Conservation (phyloP, 2,888 invertebrate species). For the Drosophila atripex region DNA sequence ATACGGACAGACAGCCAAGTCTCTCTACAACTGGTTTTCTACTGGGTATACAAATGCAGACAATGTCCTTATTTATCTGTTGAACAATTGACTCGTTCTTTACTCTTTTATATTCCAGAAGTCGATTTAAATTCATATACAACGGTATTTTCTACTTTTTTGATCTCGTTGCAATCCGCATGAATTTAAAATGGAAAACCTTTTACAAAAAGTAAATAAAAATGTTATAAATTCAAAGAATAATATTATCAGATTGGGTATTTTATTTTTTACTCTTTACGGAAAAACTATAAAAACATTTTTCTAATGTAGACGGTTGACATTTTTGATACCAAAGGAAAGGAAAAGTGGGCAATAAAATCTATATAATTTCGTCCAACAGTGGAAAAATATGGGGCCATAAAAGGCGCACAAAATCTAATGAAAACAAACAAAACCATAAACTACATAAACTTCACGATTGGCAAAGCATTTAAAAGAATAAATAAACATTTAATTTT, state of each 20-base stretch:
- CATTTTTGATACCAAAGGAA: conserved; percentile 5
- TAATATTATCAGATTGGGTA: conserved; percentile 8
- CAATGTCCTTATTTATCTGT: neutral
- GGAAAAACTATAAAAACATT: conserved; percentile 28
- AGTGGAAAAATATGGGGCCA: conserved; percentile 42
- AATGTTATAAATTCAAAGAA: conserved; percentile 8
- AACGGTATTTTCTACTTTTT: conserved; percentile 24
- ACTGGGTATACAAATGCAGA: too few relatives aligned
- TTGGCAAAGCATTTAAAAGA: conserved; percentile 62
- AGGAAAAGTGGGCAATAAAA: conserved; percentile 27
- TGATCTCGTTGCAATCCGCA: neutral
- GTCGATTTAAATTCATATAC: conserved; percentile 42
- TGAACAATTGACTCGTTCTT: neutral
- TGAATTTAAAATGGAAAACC: conserved; percentile 29
- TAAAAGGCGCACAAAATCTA: conserved; percentile 62
- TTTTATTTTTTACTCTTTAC: conserved; percentile 18
- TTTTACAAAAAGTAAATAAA: conserved; percentile 22
- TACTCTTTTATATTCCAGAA: neutral
- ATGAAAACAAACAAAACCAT: conserved; percentile 79
- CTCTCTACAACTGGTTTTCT: too few relatives aligned
- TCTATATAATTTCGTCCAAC: conserved; percentile 25
- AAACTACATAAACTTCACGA: conserved; percentile 73
- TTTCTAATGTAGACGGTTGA: conserved; percentile 35
- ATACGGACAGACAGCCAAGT: too few relatives aligned
- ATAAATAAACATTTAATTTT: conserved; percentile 56